A percentile compares a stretch with the other conserved stretches of the same genome.
These are phyloP conservation scores for Andrena cerasifolii DNA, from an alignment of 1,140 invertebrate genomes.

Conservation along the genomic window DNA sequence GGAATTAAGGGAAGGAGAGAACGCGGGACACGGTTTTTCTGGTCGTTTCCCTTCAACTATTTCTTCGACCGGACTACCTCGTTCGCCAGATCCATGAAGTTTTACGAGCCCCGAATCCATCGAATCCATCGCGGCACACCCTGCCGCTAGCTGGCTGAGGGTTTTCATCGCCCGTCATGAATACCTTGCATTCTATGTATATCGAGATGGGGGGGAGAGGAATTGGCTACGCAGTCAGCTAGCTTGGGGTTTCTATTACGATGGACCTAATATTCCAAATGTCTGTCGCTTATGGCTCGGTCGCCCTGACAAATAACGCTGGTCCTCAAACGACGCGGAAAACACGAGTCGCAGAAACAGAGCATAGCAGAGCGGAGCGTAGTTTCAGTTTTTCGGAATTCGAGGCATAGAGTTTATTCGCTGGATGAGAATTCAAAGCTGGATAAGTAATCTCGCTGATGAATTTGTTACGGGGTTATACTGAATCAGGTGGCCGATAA, in stretches of 20 bases:
- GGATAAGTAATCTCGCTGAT: too few relatives aligned
- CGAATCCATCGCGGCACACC: constrained; percentile 4
- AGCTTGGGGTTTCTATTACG: neutral
- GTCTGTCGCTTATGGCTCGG: neutral
- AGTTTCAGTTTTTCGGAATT: too few relatives aligned
- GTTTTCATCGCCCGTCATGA: neutral
- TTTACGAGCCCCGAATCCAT: constrained; percentile 13
- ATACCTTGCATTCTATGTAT: neutral
- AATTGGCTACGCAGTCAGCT: neutral
- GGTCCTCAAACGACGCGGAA: too few relatives aligned
- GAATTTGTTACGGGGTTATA: too few relatives aligned
- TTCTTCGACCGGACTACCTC: neutral
- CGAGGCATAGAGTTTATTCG: too few relatives aligned
- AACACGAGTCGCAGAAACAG: too few relatives aligned
- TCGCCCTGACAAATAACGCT: too few relatives aligned
- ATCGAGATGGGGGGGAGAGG: neutral
- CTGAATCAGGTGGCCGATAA: too few relatives aligned
- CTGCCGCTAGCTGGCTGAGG: neutral
- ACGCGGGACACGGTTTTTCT: neutral
- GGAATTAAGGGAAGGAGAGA: neutral
- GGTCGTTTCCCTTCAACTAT: neutral
- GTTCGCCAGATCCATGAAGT: constrained; percentile 7
- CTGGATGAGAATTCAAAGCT: too few relatives aligned
- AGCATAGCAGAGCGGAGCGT: too few relatives aligned
- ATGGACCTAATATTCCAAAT: neutral